phyloP scores from a whole-genome alignment of 2,888 invertebrate species.

The Diaphora mendica region DNA sequence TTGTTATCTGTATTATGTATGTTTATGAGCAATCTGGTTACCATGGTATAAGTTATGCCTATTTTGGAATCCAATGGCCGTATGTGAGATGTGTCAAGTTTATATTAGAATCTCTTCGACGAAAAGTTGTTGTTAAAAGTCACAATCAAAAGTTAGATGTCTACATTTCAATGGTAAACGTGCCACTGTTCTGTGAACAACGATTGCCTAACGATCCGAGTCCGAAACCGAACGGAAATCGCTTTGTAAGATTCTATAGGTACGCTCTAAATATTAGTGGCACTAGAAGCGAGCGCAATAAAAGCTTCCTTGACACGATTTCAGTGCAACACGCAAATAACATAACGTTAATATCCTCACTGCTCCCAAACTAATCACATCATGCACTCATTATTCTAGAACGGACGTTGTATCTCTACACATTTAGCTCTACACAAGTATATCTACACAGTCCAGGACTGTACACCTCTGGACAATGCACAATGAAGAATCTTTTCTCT shows the following conservation, averaged over 20 bases:
- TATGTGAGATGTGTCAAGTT: too few species aligned
- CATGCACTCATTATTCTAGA: neutral
- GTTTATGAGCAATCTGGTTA: neutral
- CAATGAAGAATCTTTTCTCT: too few species aligned
- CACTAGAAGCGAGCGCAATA: conserved; percentile 3
- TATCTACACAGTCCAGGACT: too few species aligned
- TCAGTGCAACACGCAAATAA: conserved; percentile 2
- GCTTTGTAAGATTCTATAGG: neutral
- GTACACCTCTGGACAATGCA: too few species aligned
- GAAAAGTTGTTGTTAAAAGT: neutral
- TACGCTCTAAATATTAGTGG: neutral
- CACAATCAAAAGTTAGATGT: neutral
- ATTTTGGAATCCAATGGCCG: too few species aligned
- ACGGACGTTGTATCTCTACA: neutral
- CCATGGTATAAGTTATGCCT: neutral
- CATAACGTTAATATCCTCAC: neutral
- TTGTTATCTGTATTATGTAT: too few species aligned
- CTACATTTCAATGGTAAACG: neutral
- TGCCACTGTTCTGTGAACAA: neutral
- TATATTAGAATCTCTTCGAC: neutral
- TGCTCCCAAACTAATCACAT: neutral
- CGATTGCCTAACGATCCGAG: neutral
- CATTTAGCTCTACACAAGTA: neutral
- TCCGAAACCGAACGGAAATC: neutral
- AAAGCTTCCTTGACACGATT: conserved; percentile 13